phyloP scores from a whole-genome alignment of 2,888 invertebrate genomes.

The Epinotia ramella region DNA sequence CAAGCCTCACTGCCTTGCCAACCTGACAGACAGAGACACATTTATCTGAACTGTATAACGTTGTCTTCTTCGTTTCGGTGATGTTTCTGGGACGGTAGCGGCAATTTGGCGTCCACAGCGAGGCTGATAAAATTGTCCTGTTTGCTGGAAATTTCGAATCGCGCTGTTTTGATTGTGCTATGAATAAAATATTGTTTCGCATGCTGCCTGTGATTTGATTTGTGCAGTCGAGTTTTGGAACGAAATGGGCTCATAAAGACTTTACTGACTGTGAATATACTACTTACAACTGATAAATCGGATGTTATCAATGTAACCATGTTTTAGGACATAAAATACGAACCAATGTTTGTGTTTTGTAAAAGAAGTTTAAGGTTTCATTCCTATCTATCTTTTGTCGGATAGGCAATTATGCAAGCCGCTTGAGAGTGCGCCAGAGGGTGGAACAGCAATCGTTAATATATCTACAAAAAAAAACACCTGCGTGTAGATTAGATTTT shows the following conservation, averaged over 20 bases:
- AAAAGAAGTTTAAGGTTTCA: too few species aligned
- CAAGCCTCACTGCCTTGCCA: constrained; percentile 18
- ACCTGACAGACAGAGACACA: constrained; percentile 25
- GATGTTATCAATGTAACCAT: neutral
- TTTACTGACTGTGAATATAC: neutral
- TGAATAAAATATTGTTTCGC: constrained; percentile 41
- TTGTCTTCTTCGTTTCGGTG: constrained; percentile 42
- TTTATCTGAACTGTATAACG: constrained; percentile 28
- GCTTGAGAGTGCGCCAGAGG: too few species aligned
- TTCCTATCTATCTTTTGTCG: too few species aligned
- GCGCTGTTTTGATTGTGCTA: constrained; percentile 36
- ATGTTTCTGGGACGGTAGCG: constrained; percentile 8
- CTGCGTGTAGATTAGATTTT: too few species aligned
- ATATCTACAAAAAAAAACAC: too few species aligned
- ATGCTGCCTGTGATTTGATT: constrained; percentile 10
- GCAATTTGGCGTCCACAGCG: constrained; percentile 30
- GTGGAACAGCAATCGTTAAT: too few species aligned
- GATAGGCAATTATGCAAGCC: too few species aligned
- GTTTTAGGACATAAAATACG: neutral
- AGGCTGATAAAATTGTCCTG: constrained; percentile 40
- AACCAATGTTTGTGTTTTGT: neutral
- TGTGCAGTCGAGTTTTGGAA: neutral
- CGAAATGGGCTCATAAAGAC: neutral
- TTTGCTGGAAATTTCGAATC: constrained; percentile 34
- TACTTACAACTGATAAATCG: neutral